Evolutionary conservation across 2,113 vertebrate genomes (phyloP).

Genomic region (Amphiprion ocellaris): DNA sequence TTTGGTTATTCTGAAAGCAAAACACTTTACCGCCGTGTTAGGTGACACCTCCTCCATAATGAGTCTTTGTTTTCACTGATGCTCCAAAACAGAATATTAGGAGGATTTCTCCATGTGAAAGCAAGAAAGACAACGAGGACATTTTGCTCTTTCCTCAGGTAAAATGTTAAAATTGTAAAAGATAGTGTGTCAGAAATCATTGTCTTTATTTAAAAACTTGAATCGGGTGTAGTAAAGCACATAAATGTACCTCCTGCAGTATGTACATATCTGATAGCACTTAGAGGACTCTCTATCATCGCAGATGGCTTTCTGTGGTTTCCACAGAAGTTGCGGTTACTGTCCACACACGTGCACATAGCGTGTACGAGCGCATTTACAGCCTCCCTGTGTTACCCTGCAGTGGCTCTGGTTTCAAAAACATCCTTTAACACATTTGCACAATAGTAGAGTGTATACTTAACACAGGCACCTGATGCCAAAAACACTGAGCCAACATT

Average conservation of each 20-base stretch:
- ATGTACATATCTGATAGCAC: conserved; percentile 63
- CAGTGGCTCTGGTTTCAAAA: conserved; percentile 66
- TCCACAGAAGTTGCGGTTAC: conserved; percentile 65
- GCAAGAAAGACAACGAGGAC: neutral
- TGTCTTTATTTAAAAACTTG: conserved; percentile 8
- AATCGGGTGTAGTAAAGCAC: conserved; percentile 25
- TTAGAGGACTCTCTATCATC: conserved; percentile 58
- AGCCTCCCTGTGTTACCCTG: conserved; percentile 20
- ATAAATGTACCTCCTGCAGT: conserved; percentile 31
- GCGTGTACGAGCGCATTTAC: conserved; percentile 32
- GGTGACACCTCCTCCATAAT: conserved; percentile 21
- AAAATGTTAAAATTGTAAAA: neutral
- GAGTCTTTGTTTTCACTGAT: conserved; percentile 14
- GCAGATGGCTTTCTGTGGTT: conserved; percentile 63
- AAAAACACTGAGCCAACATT: conserved; percentile 66
- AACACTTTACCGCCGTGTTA: conserved; percentile 9
- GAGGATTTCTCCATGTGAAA: neutral
- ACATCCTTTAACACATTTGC: conserved; percentile 60
- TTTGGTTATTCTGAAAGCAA: conserved; percentile 29
- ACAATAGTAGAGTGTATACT: conserved; percentile 40
- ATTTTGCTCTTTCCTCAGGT: neutral
- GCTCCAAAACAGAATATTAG: neutral
- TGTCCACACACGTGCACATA: conserved; percentile 20
- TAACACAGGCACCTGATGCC: conserved; percentile 69
- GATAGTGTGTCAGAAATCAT: conserved; percentile 1